Evolutionary conservation across 2,888 invertebrate species (phyloP).

Genomic region (Oxytorus armatus): DNA sequence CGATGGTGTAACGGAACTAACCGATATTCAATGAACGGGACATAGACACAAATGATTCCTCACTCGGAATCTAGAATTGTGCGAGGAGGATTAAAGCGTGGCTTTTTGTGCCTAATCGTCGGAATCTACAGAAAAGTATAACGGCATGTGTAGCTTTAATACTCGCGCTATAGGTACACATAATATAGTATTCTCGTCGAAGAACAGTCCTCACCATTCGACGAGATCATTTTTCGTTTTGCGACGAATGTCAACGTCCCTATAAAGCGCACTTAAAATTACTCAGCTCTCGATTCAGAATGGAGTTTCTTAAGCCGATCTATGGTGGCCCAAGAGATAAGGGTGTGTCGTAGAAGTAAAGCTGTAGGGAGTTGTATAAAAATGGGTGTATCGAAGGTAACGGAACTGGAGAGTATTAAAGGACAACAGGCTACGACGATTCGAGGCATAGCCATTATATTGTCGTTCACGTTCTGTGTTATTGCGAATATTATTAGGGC

Average conservation of each 20-base stretch:
- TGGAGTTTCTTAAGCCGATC: slow-evolving; percentile 62
- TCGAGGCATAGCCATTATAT: slow-evolving; percentile 27
- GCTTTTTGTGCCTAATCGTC: slow-evolving; percentile 16
- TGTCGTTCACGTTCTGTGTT: slow-evolving; percentile 67
- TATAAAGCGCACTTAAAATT: slow-evolving; percentile 37
- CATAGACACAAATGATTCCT: slow-evolving; percentile 17
- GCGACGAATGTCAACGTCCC: slow-evolving; percentile 59
- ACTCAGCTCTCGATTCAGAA: slow-evolving; percentile 27
- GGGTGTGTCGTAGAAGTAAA: slow-evolving; percentile 28
- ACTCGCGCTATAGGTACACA: background rate
- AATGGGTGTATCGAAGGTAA: background rate
- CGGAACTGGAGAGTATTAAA: slow-evolving; percentile 26
- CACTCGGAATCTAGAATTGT: too few relatives aligned
- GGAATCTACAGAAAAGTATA: slow-evolving; percentile 38
- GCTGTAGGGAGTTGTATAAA: slow-evolving; percentile 46
- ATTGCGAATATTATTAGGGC: slow-evolving; percentile 75
- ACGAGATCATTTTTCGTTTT: slow-evolving; percentile 49
- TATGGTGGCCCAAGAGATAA: slow-evolving; percentile 57
- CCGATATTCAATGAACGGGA: slow-evolving; percentile 35
- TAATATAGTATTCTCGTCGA: slow-evolving; percentile 1
- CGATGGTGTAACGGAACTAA: slow-evolving; percentile 42
- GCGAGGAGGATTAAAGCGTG: too few relatives aligned
- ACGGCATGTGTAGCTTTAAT: slow-evolving; percentile 46
- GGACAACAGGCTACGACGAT: slow-evolving; percentile 14
- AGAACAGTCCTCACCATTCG: slow-evolving; percentile 31